phyloP scores from a whole-genome alignment of 2,888 invertebrate genomes.

The Tolmerus cingulatus region DNA sequence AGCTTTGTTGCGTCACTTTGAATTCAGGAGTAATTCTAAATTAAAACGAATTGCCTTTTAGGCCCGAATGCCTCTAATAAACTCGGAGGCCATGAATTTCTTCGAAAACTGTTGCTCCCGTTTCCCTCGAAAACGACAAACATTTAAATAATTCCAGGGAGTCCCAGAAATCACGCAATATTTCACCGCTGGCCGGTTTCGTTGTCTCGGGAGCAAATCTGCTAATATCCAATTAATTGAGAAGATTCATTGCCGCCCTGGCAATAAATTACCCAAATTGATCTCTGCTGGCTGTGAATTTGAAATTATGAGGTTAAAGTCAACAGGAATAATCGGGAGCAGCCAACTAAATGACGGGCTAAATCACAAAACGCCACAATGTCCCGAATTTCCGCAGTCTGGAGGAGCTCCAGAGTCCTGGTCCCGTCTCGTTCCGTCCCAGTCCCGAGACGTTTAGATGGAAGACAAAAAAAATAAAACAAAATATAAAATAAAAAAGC shows the following conservation, averaged over 20 bases:
- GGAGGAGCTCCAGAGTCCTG: not conserved
- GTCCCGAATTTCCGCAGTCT: not conserved
- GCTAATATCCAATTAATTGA: slow-evolving; percentile 13
- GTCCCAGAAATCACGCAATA: not conserved
- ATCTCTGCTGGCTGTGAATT: not conserved
- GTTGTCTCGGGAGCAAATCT: not conserved
- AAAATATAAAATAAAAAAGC: not conserved
- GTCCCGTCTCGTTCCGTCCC: not conserved
- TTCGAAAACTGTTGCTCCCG: not conserved
- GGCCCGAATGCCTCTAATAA: not conserved
- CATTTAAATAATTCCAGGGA: not conserved
- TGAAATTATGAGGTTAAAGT: slow-evolving; percentile 5
- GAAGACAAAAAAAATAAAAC: not conserved
- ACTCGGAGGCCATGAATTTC: not conserved
- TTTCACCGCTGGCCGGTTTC: not conserved
- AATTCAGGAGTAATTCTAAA: not conserved
- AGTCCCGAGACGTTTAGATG: not conserved
- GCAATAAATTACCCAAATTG: slow-evolving; percentile 25
- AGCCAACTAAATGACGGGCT: slow-evolving; percentile 20
- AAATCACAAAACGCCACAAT: not conserved
- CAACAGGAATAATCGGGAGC: not conserved
- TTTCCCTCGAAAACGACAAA: not conserved
- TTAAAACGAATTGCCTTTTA: not conserved
- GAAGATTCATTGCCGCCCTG: not conserved
- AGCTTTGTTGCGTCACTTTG: not conserved